A percentile compares a stretch with the other conserved stretches of the same genome.
Conservation (phyloP, 2,888 invertebrate genomes). For the Agonopterix alstromeriana region DNA sequence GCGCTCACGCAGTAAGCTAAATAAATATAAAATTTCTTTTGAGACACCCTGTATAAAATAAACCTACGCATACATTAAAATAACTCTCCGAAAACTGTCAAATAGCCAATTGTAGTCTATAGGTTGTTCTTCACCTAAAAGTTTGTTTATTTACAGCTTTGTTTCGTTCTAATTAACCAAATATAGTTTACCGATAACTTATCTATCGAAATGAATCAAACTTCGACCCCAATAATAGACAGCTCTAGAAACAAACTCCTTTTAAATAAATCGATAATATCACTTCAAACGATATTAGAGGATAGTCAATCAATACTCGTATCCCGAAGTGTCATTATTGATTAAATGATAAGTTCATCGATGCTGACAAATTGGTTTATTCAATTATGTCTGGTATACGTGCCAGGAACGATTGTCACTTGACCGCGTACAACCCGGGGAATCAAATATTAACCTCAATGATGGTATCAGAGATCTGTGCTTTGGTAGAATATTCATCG, state of each 20-base stretch:
- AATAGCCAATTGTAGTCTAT: too few relatives aligned
- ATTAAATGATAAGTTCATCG: slow-evolving; percentile 22
- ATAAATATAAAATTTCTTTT: too few relatives aligned
- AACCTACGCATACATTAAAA: too few relatives aligned
- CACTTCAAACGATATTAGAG: not conserved
- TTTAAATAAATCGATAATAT: not conserved
- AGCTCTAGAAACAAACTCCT: slow-evolving; percentile 16
- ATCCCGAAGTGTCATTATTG: not conserved
- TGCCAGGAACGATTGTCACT: slow-evolving; percentile 49
- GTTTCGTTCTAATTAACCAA: slow-evolving; percentile 22
- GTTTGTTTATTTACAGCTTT: not conserved
- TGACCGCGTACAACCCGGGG: slow-evolving; percentile 46
- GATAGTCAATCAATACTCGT: not conserved
- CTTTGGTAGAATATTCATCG: slow-evolving; percentile 5
- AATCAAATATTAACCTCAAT: slow-evolving; percentile 53
- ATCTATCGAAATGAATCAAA: slow-evolving; percentile 36
- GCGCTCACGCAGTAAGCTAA: too few relatives aligned
- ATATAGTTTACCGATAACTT: slow-evolving; percentile 30
- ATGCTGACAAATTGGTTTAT: slow-evolving; percentile 48
- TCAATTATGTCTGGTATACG: slow-evolving; percentile 43
- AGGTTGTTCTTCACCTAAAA: too few relatives aligned
- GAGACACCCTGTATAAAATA: too few relatives aligned
- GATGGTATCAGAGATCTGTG: slow-evolving; percentile 36
- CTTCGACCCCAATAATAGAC: slow-evolving; percentile 35
- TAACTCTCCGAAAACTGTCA: too few relatives aligned